A percentile compares a stretch with the other conserved stretches of the same genome.
phyloP scores from a whole-genome alignment of 1,140 invertebrate species.

The Neodiprion virginianus region DNA sequence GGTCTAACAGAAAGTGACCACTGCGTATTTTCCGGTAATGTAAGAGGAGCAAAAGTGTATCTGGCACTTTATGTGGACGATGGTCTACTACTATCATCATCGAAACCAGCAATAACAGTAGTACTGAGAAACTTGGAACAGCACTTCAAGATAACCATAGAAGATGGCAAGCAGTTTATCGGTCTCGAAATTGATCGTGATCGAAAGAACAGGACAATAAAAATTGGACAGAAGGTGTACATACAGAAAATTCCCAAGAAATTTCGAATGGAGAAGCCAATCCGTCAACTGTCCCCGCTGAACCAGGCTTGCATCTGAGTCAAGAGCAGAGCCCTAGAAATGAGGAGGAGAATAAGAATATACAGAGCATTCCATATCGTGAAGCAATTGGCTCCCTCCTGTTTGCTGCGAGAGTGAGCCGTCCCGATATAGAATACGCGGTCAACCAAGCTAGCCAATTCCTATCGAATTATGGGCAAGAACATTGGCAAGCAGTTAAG shows the following conservation, averaged over 20 bases:
- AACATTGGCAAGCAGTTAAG: slow-evolving; percentile 28
- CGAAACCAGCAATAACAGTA: slow-evolving; percentile 21
- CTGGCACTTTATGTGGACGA: slow-evolving; percentile 37
- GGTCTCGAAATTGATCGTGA: slow-evolving; percentile 33
- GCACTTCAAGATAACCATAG: slow-evolving; percentile 31
- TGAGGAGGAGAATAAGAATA: not conserved
- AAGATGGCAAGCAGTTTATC: slow-evolving; percentile 26
- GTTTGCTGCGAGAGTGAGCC: slow-evolving; percentile 10
- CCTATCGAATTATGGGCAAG: slow-evolving; percentile 14
- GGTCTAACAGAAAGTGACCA: slow-evolving; percentile 31
- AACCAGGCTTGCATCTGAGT: slow-evolving; percentile 5
- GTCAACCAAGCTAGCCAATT: slow-evolving; percentile 19
- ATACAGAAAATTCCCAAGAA: slow-evolving; percentile 34
- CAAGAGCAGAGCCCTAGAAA: slow-evolving; percentile 6
- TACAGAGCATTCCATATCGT: slow-evolving; percentile 19
- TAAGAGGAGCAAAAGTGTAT: slow-evolving; percentile 30
- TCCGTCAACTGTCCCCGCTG: slow-evolving; percentile 29
- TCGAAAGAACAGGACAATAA: slow-evolving; percentile 23
- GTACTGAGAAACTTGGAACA: slow-evolving; percentile 26
- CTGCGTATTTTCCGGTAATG: slow-evolving; percentile 35
- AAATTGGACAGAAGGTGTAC: slow-evolving; percentile 34
- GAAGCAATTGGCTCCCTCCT: slow-evolving; percentile 24
- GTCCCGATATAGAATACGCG: slow-evolving; percentile 20
- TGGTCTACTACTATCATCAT: slow-evolving; percentile 27
- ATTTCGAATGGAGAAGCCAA: slow-evolving; percentile 39